Evolutionary conservation across 2,888 invertebrate species (phyloP), one percentile per base, ranked within the genome.

Genomic region (Carpatolechia fugitivella): DNA sequence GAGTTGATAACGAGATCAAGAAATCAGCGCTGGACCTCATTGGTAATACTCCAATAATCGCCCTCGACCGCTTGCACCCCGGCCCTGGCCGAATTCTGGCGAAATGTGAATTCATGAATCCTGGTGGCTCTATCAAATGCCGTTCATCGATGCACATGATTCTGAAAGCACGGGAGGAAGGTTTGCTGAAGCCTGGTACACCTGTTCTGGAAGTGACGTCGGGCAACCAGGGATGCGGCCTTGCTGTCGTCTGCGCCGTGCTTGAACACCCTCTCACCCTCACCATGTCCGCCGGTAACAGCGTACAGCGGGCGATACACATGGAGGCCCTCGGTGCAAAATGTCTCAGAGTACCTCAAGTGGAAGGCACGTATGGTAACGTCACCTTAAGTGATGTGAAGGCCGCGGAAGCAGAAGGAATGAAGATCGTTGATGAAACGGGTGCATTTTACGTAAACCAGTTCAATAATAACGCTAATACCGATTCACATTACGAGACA

Each of bases 51-150:
- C 89, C 89, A 6, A 70, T 90, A 29, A 79, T 90, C n/a, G 89
- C 89, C 1, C 71, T 90, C 40, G 89, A 90, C 57, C 80, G 89
- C 33, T 55, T 89, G 1, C 72, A 87, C 60, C 59, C 81, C 0
- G 89, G 89, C 1, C 87, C 89, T 1, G 89, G 89, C 6, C 70
- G 89, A 18, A 80, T 90, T 56, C 65, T 90, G 40, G 89, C 78
- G 1, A 90, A 89, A 80, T 90, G 89, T 70, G 89, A 90, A 65
- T 89, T 83, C 57, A 89, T 87, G 87, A 90, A 88, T 54, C 89
- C 89, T 7, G 86, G 89, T 30, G 89, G 80, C 10, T 90, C 89
- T 0, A 78, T 90, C 33, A 90, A 90, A 72, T 82, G 82, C 55
- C 80, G 89, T 11, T 90, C 89, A 0, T 80, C 89, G 0, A 61